Percentiles rank a stretch among this genome's conserved stretches.
phyloP scores from a whole-genome alignment of 1,140 invertebrate species.

The Spodoptera litura region DNA sequence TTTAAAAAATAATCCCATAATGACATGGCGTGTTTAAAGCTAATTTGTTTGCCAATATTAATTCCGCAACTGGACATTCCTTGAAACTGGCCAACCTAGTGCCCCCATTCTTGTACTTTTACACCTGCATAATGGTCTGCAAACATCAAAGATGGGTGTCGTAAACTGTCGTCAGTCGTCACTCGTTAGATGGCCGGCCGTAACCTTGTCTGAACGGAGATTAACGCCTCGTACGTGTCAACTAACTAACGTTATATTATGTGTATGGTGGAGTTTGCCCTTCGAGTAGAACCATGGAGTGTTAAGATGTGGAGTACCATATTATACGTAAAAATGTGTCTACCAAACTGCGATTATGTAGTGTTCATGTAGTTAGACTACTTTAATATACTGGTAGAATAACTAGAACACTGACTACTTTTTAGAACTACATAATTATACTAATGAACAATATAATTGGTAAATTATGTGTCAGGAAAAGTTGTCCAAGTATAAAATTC shows the following conservation, averaged over 20 bases:
- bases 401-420: too few species aligned
- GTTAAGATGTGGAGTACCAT: too few species aligned
- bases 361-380: too few species aligned
- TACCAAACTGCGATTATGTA: too few species aligned
- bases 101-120: background rate
- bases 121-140: slow-evolving; percentile 5
- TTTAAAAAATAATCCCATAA: background rate
- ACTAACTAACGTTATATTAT: background rate
- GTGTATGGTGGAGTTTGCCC: too few species aligned
- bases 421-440: too few species aligned
- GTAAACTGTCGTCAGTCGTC: background rate
- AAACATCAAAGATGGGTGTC: slow-evolving; percentile 23
- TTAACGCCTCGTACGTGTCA: slow-evolving; percentile 3
- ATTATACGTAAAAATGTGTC: too few species aligned
- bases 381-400: too few species aligned
- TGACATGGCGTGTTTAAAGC: background rate
- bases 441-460: too few species aligned
- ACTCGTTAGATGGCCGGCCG: background rate
- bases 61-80: background rate
- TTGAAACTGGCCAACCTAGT: background rate
- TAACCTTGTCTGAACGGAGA: slow-evolving; percentile 14
- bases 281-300: too few species aligned
- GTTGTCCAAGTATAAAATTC: too few species aligned
- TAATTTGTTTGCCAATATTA: background rate
- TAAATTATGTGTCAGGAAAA: too few species aligned